Evolutionary conservation across 2,797 vertebrate genomes (phyloP).

Genomic region (Onychomys torridus): DNA sequence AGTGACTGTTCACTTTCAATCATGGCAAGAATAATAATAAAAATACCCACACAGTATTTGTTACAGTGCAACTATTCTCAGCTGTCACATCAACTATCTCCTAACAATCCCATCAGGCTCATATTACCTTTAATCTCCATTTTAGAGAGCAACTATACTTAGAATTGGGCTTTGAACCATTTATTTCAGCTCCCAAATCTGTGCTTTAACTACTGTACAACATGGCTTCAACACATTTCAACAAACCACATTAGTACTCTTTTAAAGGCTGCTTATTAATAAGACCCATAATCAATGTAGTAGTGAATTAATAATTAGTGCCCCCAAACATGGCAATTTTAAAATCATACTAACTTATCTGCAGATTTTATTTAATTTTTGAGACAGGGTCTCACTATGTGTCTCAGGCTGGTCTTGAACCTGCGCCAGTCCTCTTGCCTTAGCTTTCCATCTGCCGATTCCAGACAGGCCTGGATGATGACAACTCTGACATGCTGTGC

Average conservation of each 20-base stretch:
- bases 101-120: neutral
- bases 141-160: neutral
- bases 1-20: slow-evolving; percentile 30
- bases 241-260: neutral
- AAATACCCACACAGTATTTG: neutral
- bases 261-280: neutral
- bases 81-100: neutral
- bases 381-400: neutral
- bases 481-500: neutral
- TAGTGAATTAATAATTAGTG: slow-evolving; percentile 16
- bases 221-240: neutral
- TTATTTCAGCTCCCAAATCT: neutral
- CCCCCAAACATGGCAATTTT: neutral
- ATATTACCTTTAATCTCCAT: neutral
- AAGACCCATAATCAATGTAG: neutral
- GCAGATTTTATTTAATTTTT: neutral
- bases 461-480: neutral
- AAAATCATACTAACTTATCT: slow-evolving; percentile 45
- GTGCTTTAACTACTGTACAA: neutral
- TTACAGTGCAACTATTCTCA: neutral
- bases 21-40: slow-evolving; percentile 7
- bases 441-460: neutral
- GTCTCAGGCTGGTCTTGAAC: neutral
- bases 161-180: neutral
- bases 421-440: neutral